Evolutionary conservation across 2,113 vertebrate genomes (phyloP), one percentile per base, ranked within the genome.

Genomic region (Charina bottae): DNA sequence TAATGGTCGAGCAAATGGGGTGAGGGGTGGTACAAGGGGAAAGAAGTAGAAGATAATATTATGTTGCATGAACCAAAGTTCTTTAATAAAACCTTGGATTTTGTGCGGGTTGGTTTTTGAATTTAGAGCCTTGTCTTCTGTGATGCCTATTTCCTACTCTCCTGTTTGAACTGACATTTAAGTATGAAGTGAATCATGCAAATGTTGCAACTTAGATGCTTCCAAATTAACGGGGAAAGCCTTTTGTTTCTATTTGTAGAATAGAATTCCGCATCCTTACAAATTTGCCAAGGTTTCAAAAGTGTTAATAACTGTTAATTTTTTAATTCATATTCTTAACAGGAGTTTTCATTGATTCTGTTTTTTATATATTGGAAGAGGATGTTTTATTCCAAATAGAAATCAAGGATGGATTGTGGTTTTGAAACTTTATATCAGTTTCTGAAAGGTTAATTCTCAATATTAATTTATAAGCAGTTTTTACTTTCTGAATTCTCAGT

Each of bases 61-160:
- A 42, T 49, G 26, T 21, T 89, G 26, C 17, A 19, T 26, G 28
- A 68, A 49, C 60, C 53, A 60, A 88, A 89, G 4, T 49, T 49
- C 19, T 19, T 28, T 68, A 46, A 10, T 49, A 68, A 64, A n/a
- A 68, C 17, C 15, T 23, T 87, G 26, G 46, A 68, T 89, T 89
- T 54, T 53, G 42, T 9, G 15, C 42, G 93, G 92, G 95, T 96
- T 97, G 96, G 93, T 90, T 93, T 96, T 97, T 96, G 96, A 97
- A 96, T 96, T 96, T 86, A 88, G 92, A 90, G 49, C 62, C 60
- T 93, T 90, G 93, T 59, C 62, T 85, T 23, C 90, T 91, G 28
- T 42, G 88, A 92, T 26, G 94, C 94, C 95, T 95, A 92, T 93
- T 94, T 92, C 90, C 1, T 93, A 60, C 78, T 68, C 62, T 85